Evolutionary conservation across 2,888 invertebrate genomes (phyloP), one percentile per base, ranked within the genome.

Genomic region (Drosophila nigritarsus): DNA sequence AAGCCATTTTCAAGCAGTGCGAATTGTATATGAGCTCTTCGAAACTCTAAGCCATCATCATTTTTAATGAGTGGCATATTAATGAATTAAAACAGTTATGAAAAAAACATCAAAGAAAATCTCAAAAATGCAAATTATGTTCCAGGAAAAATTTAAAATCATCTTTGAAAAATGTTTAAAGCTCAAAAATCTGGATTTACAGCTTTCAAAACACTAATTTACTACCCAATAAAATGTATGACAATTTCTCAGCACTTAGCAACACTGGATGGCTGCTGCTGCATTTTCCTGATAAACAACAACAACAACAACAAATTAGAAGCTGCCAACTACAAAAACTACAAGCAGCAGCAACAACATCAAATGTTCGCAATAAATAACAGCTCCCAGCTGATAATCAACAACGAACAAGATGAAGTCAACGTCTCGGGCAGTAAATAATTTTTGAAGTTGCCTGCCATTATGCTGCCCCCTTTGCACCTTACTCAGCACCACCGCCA

Each of bases 391-490:
- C 63, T 78, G 84, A 84, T 84, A 85, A 87, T 54, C 68, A 56
- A 75, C 69, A 80, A 59, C 64, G 60, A 75, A 74, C 71, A 75
- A 80, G 83, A 84, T 88, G 87, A 89, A 87, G 80, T 87, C 84
- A 86, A 75, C 86, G 80, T 87, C 87, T 78, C 78, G 71, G 72
- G 87, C 76, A 86, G 86, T 87, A 87, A 80, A 86, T 89, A 86
- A 83, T 87, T 89, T 88, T 80, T 80, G 77, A 85, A 80, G 73
- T 83, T 80, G 67, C 67, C 72, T 69, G 58, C 74, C 70, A 59
- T 32, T 55, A 58, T 62, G 36, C 29, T 9, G 42, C 15, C 20
- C 29, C 51, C 48, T 62, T 68, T 61, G 62, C 65, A 73, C 82
- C 78, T 65, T 62, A 18, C 40, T 36, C 34, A 63, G 65, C 69